Conservation (phyloP, 1,140 invertebrate genomes). For the Ericerus pela region DNA sequence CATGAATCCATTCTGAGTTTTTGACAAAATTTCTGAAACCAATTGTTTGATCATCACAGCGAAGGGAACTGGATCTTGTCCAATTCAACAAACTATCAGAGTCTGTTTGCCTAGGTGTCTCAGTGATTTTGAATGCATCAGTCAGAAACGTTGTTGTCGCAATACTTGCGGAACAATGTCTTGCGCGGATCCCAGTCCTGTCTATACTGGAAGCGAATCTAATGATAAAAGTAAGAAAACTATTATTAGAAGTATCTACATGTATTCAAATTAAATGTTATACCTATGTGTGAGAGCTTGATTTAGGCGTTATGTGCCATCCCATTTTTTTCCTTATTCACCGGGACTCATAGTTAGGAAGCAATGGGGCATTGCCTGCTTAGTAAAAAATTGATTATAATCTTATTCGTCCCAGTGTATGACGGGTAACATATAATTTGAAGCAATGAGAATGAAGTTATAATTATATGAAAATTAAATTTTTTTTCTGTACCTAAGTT, state of each 20-base stretch:
- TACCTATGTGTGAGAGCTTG: too few species aligned
- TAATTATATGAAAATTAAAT: too few species aligned
- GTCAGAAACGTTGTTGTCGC: not conserved
- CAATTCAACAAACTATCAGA: not conserved
- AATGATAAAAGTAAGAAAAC: not conserved
- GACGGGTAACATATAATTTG: too few species aligned
- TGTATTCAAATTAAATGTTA: too few species aligned
- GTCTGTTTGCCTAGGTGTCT: not conserved
- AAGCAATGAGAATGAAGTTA: too few species aligned
- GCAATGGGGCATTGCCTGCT: not conserved
- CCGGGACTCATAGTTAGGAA: not conserved
- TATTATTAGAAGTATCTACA: too few species aligned
- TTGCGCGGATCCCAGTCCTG: not conserved
- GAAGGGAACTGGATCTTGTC: not conserved
- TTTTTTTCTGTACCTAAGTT: not conserved
- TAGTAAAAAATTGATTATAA: not conserved
- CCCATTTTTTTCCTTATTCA: not conserved
- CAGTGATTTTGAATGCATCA: not conserved
- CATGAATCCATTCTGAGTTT: too few species aligned
- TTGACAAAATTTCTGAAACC: not conserved
- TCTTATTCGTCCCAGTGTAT: too few species aligned
- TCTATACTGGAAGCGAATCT: not conserved
- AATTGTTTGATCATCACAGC: not conserved
- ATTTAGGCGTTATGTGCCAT: not conserved
- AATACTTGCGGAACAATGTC: not conserved